phyloP scores from a whole-genome alignment of 1,140 invertebrate species.

The Papilio machaon region DNA sequence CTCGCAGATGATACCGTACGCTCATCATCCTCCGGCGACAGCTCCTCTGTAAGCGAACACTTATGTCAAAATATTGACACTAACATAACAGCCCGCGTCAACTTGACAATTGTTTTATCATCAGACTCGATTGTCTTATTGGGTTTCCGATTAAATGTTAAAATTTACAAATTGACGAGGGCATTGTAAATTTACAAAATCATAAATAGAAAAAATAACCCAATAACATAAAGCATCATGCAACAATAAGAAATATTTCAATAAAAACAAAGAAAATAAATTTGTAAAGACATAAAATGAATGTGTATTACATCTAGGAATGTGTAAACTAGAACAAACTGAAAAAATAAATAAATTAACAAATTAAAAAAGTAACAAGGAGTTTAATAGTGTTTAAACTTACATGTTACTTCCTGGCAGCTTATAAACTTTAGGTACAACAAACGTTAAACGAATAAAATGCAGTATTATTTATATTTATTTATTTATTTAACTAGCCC shows the following conservation, averaged over 20 bases:
- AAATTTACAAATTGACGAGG: constrained; percentile 3
- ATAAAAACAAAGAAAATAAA: constrained; percentile 33
- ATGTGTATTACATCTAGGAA: not conserved
- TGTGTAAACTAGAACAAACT: constrained; percentile 31
- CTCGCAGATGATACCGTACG: constrained; percentile 73
- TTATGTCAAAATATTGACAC: constrained; percentile 32
- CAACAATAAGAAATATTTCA: constrained; percentile 32
- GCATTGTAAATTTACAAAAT: not conserved
- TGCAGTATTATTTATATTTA: constrained; percentile 64
- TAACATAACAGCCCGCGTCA: constrained; percentile 1
- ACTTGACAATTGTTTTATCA: constrained; percentile 10
- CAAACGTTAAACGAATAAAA: constrained; percentile 51
- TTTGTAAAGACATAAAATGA: constrained; percentile 18
- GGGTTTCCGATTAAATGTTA: no score
- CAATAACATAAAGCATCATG: not conserved
- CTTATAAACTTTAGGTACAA: constrained; percentile 47
- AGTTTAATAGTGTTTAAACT: constrained; percentile 48
- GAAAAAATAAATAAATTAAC: constrained; percentile 32
- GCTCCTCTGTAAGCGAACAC: constrained; percentile 56
- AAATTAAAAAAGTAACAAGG: constrained; percentile 42
- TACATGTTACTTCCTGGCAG: constrained; percentile 63
- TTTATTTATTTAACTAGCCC: constrained; percentile 79
- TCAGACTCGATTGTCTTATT: no score
- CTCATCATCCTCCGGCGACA: constrained; percentile 67
- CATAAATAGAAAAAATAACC: not conserved